Evolutionary conservation across 2,888 invertebrate genomes (phyloP), one percentile per base, ranked within the genome.

Genomic region (Hoplodrina blanda): DNA sequence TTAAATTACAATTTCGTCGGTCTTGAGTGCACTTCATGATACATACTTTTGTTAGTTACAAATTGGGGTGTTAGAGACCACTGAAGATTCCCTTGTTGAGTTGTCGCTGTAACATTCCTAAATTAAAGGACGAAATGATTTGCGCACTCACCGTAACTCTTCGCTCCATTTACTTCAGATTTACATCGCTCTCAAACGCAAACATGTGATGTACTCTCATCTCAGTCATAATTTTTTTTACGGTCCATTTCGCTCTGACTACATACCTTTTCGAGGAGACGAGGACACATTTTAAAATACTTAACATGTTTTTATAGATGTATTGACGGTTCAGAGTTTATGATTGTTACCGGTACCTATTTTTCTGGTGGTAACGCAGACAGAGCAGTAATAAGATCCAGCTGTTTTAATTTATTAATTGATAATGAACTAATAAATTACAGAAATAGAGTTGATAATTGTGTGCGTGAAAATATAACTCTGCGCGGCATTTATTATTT

Each of bases 161-260:
- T 15, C 41, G 53, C 71, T 56, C 55, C 76, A 63, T 81, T 69
- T 50, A 54, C 20, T 61, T 20, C 49, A 77, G 13, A 61, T 60
- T 62, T 53, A 56, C 37, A 64, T 77, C 57, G 10, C 30, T 57
- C 25, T 41, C 11, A 19, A 70, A 54, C 33, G 46, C 19, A 50
- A 80, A 71, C 44, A 70, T 64, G 15, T 46, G 81, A 61, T 70
- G 60, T 77, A 44, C 53, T 62, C 46, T 33, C 53, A 37, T 69
- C 60, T 56, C 79, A 46, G 25, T 57, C 41, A 64, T 57, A 54
- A 57, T 57, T 61, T 70, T 53, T 11, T 69, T 77, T 61, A 63
- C 49, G 53, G 61, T 30, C n/a, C 44, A 63, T 81, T 77, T 54
- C 55, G 25, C 37, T 33, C 19, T 19, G 8, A 25, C 13, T 10